Evolutionary conservation across 1,140 invertebrate genomes (phyloP).

Genomic region (Sarcophaga peregrina): DNA sequence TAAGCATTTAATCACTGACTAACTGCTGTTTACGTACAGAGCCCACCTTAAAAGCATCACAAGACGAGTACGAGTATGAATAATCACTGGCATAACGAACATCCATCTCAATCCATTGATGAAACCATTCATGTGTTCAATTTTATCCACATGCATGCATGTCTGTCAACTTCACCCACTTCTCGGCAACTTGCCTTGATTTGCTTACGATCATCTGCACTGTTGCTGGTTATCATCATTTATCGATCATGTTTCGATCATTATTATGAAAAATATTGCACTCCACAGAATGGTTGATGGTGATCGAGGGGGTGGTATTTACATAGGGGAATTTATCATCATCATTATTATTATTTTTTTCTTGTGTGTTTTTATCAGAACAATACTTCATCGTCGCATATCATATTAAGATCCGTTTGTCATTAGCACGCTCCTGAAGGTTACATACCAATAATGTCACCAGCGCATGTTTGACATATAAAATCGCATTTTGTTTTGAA

Average conservation of each 20-base stretch:
- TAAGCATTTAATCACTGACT: background rate
- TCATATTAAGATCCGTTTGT: background rate
- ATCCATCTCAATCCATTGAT: background rate
- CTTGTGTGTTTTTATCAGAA: background rate
- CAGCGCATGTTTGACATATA: conserved; percentile 35
- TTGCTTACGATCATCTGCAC: no score
- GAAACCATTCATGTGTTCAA: background rate
- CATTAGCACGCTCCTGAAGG: conserved; percentile 40
- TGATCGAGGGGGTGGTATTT: no score
- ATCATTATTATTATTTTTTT: no score
- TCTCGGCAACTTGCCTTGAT: no score
- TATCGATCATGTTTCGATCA: no score
- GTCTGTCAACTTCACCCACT: background rate
- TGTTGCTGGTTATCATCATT: no score
- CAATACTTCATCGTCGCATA: background rate
- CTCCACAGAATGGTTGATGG: no score
- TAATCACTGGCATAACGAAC: background rate
- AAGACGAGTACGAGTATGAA: background rate
- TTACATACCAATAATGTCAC: conserved; percentile 41
- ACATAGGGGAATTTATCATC: no score
- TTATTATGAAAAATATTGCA: no score
- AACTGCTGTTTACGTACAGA: background rate
- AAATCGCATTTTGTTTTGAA: conserved; percentile 23
- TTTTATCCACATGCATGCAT: background rate
- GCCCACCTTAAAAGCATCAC: background rate